phyloP scores from a whole-genome alignment of 2,797 vertebrate genomes.

The Cossypha niveicapilla region DNA sequence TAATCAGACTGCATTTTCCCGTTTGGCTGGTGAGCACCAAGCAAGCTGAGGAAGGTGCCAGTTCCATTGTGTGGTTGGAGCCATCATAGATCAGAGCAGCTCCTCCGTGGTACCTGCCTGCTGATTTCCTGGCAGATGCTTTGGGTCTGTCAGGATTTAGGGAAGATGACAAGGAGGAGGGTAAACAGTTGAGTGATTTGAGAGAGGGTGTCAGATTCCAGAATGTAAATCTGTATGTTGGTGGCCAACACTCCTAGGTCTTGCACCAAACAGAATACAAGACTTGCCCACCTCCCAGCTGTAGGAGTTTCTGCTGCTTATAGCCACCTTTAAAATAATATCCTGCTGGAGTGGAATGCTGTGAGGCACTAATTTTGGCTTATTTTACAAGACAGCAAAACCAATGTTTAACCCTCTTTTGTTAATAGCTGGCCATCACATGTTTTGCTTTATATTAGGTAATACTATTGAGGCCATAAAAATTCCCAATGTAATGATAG shows the following conservation, averaged over 20 bases:
- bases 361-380: background rate
- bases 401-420: constrained; percentile 10
- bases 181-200: background rate
- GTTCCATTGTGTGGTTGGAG: background rate
- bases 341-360: background rate
- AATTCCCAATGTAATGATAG: background rate
- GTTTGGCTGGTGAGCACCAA: background rate
- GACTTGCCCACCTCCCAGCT: background rate
- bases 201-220: background rate
- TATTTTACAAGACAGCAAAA: constrained; percentile 23
- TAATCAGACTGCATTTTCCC: background rate
- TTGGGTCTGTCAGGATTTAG: background rate
- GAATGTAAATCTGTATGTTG: background rate
- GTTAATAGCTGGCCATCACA: background rate
- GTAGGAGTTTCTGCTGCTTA: background rate
- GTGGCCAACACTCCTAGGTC: background rate
- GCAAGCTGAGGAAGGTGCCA: background rate
- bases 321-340: background rate
- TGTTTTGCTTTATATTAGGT: constrained; percentile 31
- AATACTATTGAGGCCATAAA: background rate
- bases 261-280: background rate
- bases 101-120: background rate
- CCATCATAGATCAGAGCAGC: background rate
- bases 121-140: background rate
- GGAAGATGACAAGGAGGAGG: background rate